Base-by-base conservation (phyloP, 2,797 vertebrate genomes). In the Scleropages formosus region DNA sequence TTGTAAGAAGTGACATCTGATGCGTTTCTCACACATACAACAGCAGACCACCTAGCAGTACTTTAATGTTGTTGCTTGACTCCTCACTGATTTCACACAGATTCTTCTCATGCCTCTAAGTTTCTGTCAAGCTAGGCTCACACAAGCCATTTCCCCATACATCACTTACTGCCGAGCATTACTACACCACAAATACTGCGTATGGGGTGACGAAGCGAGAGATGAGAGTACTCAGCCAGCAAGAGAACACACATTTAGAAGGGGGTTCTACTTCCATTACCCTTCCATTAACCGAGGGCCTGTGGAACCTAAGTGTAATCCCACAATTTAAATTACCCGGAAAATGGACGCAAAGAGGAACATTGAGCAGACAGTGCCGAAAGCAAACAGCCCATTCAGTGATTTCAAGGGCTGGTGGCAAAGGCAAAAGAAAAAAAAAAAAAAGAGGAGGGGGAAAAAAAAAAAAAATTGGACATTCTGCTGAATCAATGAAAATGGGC, bases 241-340 rank as follows among this genome's bases (percentile, higher is more conserved):
- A 46, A 75, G 64, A 8, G 73, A 75, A 46, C 49, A 59, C 22
- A 44, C 26, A 44, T 75, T 75, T 47, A 60, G 24, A 39, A 63
- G 62, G 65, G 44, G 20, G 44, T 66, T 47, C 66, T n/a, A 64
- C 53, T 75, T 75, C 64, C 74, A 75, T 75, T 75, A 75, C 64
- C 74, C 74, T 75, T 66, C 67, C 67, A 69, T 69, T 69, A 69
- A 59, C 27, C 18, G 56, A 27, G 64, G 51, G 56, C 18, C 44
- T 53, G 53, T 63, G 65, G 73, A 65, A 27, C 39, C 16, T 20
- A 16, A 20, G 73, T 39, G 73, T 71, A 67, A 75, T 63, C 71
- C 74, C 64, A n/a, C 74, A 47, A 71, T 73, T 59, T 74, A 74
- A 78, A 76, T 79, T 59, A 75, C 67, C 72, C 20, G 67, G 67